Conservation (phyloP, 2,113 vertebrate species). For the Indicator maculatus region DNA sequence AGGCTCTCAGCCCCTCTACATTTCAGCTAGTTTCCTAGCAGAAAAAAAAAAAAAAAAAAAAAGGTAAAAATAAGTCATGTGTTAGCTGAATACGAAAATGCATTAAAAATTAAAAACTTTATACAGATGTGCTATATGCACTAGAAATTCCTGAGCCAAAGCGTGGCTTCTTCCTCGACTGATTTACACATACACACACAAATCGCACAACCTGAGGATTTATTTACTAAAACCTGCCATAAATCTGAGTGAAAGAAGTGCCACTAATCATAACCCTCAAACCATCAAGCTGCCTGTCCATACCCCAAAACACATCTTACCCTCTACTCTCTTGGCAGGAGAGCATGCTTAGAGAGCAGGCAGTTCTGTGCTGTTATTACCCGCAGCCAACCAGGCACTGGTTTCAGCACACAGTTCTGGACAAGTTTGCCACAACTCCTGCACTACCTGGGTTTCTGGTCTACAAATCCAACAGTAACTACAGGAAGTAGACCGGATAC, state of each 20-base stretch:
- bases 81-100: background rate
- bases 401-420: background rate
- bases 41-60: background rate
- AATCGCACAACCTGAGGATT: background rate
- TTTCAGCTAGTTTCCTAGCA: background rate
- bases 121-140: background rate
- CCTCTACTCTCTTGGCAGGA: background rate
- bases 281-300: accelerated
- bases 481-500: accelerated
- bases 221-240: background rate
- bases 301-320: accelerated
- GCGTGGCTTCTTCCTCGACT: accelerated
- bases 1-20: background rate
- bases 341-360: background rate
- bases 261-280: no score
- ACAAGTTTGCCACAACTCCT: background rate
- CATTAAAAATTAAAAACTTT: background rate
- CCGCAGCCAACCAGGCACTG: background rate
- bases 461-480: background rate
- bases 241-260: background rate
- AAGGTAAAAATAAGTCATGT: background rate
- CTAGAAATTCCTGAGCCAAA: background rate
- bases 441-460: background rate
- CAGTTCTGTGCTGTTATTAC: background rate
- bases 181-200: background rate